These are phyloP conservation scores for Scrobipalpa costella DNA, from an alignment of 2,888 invertebrate genomes.

Conservation along the genomic window DNA sequence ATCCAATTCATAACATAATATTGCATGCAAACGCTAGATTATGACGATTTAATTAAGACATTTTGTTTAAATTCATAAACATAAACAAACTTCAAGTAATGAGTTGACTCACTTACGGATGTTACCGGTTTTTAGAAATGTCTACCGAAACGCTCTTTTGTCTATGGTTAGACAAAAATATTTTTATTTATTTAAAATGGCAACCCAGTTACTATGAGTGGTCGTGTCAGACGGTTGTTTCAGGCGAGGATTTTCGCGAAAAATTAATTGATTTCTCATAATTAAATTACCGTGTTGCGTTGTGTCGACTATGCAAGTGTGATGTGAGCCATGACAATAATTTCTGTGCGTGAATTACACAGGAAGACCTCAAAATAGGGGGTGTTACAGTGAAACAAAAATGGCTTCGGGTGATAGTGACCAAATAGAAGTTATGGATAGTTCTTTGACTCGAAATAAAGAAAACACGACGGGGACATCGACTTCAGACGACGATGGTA, in stretches of 20 bases:
- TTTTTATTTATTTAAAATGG: conserved; percentile 46
- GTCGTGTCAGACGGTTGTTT: conserved; percentile 76
- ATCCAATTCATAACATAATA: too few relatives aligned
- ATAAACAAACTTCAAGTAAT: neutral
- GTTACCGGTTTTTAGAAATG: conserved; percentile 1
- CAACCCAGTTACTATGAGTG: conserved; percentile 69
- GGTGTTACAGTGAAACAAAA: conserved; percentile 74
- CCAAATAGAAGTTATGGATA: conserved; percentile 88
- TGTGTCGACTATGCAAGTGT: conserved; percentile 70
- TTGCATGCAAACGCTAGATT: too few relatives aligned
- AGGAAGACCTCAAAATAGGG: conserved; percentile 70
- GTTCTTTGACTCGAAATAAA: conserved; percentile 82
- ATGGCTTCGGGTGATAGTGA: conserved; percentile 94
- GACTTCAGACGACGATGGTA: conserved; percentile 83
- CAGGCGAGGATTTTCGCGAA: conserved; percentile 73
- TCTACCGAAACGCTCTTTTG: neutral
- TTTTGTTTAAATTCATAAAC: too few relatives aligned
- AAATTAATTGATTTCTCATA: conserved; percentile 77
- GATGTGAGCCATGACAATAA: conserved; percentile 73
- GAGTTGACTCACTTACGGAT: neutral
- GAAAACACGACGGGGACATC: conserved; percentile 81
- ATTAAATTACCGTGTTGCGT: conserved; percentile 78
- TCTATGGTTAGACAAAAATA: conserved; percentile 15
- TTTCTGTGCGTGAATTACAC: conserved; percentile 61
- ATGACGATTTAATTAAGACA: too few relatives aligned